A percentile compares a stretch with the other conserved stretches of the same genome.
These are phyloP conservation scores for Probaryconus sp. DNA, from an alignment of 1,140 invertebrate genomes.

Conservation along the genomic window DNA sequence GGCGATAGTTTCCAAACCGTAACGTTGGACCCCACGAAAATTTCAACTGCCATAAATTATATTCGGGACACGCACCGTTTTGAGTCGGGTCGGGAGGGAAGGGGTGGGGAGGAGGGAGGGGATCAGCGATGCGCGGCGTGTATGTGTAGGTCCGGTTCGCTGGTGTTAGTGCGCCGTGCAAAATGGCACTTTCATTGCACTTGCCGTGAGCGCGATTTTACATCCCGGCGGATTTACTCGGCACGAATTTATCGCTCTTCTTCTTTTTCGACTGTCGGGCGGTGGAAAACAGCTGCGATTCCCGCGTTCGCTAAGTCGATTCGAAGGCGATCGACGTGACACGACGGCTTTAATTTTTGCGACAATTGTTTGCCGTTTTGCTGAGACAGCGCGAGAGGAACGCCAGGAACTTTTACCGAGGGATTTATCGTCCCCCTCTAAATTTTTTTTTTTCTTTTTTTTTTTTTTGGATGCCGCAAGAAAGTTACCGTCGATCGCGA, in stretches of 20 bases:
- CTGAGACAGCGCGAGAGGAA: conserved; percentile 30
- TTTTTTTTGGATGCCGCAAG: conserved; percentile 18
- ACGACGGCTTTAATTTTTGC: conserved; percentile 51
- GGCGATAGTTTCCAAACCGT: conserved; percentile 37
- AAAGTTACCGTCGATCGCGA: conserved; percentile 25
- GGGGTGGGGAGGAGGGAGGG: conserved; percentile 21
- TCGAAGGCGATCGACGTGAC: conserved; percentile 49
- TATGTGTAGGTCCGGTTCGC: conserved; percentile 30
- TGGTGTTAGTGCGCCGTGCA: conserved; percentile 57
- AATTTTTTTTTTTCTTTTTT: no score
- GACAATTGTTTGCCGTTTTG: conserved; percentile 52
- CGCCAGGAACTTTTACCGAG: conserved; percentile 27
- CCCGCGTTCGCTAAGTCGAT: conserved; percentile 53
- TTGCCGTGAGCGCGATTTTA: conserved; percentile 68
- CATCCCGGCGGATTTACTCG: conserved; percentile 63
- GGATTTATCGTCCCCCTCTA: conserved; percentile 36
- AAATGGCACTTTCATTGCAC: conserved; percentile 75
- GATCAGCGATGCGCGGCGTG: conserved; percentile 44
- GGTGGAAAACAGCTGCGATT: conserved; percentile 56
- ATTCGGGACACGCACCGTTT: conserved; percentile 70
- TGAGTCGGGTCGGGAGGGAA: conserved; percentile 26
- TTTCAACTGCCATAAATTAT: conserved; percentile 72
- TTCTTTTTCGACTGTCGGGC: conserved; percentile 49
- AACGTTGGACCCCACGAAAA: conserved; percentile 58
- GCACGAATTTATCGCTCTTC: conserved; percentile 68